phyloP scores from a whole-genome alignment of 1,140 invertebrate species.

The Yoshiicerus persimilis region DNA sequence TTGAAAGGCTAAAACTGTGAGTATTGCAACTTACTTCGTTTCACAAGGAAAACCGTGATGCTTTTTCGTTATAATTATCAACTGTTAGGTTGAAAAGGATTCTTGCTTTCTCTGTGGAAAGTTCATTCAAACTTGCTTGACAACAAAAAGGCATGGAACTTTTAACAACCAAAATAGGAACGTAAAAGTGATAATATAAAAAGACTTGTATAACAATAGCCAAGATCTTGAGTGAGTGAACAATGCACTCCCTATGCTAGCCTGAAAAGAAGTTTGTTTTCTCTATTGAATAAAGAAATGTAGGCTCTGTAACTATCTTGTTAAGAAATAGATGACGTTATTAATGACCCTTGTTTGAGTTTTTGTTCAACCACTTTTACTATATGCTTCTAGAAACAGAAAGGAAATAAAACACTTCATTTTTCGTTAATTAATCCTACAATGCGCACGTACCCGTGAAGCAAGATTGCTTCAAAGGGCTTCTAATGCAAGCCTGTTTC shows the following conservation, averaged over 20 bases:
- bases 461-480: not conserved
- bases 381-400: not conserved
- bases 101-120: too few species aligned
- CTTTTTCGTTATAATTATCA: not conserved
- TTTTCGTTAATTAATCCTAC: not conserved
- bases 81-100: not conserved
- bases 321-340: not conserved
- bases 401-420: not conserved
- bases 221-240: not conserved
- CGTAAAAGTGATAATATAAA: not conserved
- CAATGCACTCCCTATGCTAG: not conserved
- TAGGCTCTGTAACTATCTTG: not conserved
- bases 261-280: not conserved
- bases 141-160: not conserved
- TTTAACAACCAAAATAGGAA: not conserved
- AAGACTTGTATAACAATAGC: not conserved
- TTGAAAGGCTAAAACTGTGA: not conserved
- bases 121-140: not conserved
- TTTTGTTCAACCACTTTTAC: not conserved
- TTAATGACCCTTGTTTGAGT: not conserved
- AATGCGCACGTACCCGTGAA: too few species aligned
- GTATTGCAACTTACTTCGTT: not conserved
- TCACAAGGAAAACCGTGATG: not conserved
- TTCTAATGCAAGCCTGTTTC: not conserved
- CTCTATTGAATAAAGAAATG: not conserved